phyloP scores from a whole-genome alignment of 2,888 invertebrate species.

The Xestia c-nigrum region DNA sequence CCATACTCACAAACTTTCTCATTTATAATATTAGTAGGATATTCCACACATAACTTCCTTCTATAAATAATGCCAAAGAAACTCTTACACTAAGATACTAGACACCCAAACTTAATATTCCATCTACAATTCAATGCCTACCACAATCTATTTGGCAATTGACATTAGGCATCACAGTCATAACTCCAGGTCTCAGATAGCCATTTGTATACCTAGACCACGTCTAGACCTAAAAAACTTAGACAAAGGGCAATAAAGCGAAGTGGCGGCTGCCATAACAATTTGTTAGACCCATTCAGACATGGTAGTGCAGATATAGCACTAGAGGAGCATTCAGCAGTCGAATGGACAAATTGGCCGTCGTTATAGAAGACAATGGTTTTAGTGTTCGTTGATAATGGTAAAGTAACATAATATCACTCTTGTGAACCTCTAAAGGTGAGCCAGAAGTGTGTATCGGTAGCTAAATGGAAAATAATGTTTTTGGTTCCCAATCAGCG shows the following conservation, averaged over 20 bases:
- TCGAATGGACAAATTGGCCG: slow-evolving; percentile 59
- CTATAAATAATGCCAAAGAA: background rate
- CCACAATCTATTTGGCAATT: slow-evolving; percentile 31
- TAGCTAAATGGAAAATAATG: background rate
- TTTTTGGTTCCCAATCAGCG: background rate
- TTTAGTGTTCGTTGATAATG: background rate
- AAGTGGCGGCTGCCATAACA: slow-evolving; percentile 53
- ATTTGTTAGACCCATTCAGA: slow-evolving; percentile 46
- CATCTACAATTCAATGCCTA: slow-evolving; percentile 22
- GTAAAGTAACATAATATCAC: background rate
- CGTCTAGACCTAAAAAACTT: slow-evolving; percentile 58
- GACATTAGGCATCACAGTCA: slow-evolving; percentile 32
- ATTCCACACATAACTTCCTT: background rate
- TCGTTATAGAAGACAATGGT: slow-evolving; percentile 15
- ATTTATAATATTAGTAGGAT: no score
- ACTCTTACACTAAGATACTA: background rate
- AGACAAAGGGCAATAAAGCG: slow-evolving; percentile 65
- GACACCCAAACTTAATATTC: background rate
- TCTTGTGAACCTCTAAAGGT: background rate
- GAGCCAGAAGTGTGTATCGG: background rate
- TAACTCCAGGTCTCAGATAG: slow-evolving; percentile 31
- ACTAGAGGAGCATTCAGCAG: slow-evolving; percentile 41
- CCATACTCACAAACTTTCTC: no score
- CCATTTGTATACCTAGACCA: slow-evolving; percentile 45
- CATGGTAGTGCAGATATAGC: slow-evolving; percentile 30